These are phyloP conservation scores for Chrysogorgia sp. DNA, from an alignment of 92 coral and sea anemone species.

Conservation along the genomic window DNA sequence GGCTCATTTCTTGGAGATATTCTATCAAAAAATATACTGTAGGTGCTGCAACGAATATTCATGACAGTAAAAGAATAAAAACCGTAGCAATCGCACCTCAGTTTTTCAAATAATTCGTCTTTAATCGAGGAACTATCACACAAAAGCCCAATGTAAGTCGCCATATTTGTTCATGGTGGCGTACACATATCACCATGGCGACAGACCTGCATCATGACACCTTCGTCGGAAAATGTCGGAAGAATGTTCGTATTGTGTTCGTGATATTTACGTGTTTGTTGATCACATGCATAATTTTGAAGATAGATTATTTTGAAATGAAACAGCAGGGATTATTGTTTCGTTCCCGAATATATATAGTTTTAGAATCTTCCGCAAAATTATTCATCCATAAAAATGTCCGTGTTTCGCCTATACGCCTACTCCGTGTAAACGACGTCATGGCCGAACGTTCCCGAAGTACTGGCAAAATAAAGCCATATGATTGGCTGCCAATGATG, in stretches of 20 bases:
- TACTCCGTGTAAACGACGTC: conserved; percentile 24
- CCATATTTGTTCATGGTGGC: conserved; percentile 74
- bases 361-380: too few relatives aligned
- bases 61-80: neutral
- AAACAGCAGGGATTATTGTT: too few relatives aligned
- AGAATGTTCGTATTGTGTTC: too few relatives aligned
- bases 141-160: conserved; percentile 81
- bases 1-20: neutral
- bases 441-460: conserved; percentile 36
- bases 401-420: too few relatives aligned
- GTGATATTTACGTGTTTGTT: too few relatives aligned
- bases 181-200: conserved; percentile 67
- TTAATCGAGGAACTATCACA: conserved; percentile 66
- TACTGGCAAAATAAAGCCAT: neutral
- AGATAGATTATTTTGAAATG: too few relatives aligned
- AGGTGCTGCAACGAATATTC: neutral
- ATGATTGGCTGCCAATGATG: conserved; percentile 96
- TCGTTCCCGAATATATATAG: too few relatives aligned
- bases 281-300: too few relatives aligned
- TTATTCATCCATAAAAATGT: too few relatives aligned
- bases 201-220: conserved; percentile 9
- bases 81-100: conserved; percentile 64
- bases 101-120: conserved; percentile 70
- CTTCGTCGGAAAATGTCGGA: too few relatives aligned
- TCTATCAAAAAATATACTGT: neutral